Base-by-base conservation (phyloP, 2,113 vertebrate species). In the Sceloporus tristichus region DNA sequence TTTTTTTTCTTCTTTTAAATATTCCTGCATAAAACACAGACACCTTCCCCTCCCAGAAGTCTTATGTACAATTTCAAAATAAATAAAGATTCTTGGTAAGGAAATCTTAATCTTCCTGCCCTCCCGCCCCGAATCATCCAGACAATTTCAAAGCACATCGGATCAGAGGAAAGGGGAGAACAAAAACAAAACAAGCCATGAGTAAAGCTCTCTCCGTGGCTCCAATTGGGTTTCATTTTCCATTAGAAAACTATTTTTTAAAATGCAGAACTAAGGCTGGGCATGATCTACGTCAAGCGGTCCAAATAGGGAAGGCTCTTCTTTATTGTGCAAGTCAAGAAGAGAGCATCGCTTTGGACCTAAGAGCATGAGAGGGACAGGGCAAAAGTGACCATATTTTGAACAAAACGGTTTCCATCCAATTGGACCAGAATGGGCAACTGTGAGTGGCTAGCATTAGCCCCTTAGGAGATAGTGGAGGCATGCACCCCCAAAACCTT, bases 21-120 rank as follows among this genome's bases (percentile, higher is more conserved):
- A 83, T 68, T 19, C 77, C 80, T 88, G 87, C 56, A 82, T 77
- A 77, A 77, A 76, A 77, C 86, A 83, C 86, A 82, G 73, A 87
- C 59, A 38, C 71, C 56, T 83, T 83, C 27, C 62, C 73, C 59
- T 88, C 73, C 80, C 87, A 68, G 48, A 88, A 80, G 48, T 29
- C 56, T 3, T 83, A 83, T 83, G 81, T 76, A 88, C 87, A 88
- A 88, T 83, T 83, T 62, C 59, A 88, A 87, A 87, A 88, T 88
- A 88, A 88, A 88, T 88, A 83, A 88, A 76, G 21, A 16, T 76
- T 66, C 9, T 40, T 40, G 5, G 48, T n/a, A 40, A 77, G 71
- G 65, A 79, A 68, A 77, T 76, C 40, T 27, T 16, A 34, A 34
- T 40, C 16, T 25, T 11, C n/a, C 56, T 23, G 21, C 79, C 21